phyloP scores from a whole-genome alignment of 2,888 invertebrate genomes.

The Uloborus plumipes region DNA sequence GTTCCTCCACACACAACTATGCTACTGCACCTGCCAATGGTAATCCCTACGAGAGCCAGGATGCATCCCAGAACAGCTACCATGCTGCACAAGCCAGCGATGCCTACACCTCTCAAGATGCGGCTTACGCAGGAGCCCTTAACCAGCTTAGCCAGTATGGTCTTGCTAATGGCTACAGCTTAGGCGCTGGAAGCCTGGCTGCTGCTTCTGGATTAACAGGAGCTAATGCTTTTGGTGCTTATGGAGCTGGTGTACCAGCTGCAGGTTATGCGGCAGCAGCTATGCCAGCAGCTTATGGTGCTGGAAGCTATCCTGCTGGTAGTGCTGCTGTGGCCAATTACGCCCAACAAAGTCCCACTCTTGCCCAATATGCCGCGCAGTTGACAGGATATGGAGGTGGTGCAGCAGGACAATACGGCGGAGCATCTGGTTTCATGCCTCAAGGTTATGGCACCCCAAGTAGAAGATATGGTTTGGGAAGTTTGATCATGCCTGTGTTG shows the following conservation, averaged over 20 bases:
- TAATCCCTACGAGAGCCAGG: slow-evolving; percentile 51
- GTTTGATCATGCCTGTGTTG: slow-evolving; percentile 67
- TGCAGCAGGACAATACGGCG: slow-evolving; percentile 4
- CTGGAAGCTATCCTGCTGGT: slow-evolving; percentile 53
- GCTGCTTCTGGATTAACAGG: slow-evolving; percentile 8
- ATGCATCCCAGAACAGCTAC: slow-evolving; percentile 37
- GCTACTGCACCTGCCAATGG: slow-evolving; percentile 50
- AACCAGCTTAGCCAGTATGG: slow-evolving; percentile 58
- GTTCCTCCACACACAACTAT: slow-evolving; percentile 65
- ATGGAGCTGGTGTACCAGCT: slow-evolving; percentile 24
- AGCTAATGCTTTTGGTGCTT: slow-evolving; percentile 37
- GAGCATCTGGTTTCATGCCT: slow-evolving; percentile 21
- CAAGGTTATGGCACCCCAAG: slow-evolving; percentile 59
- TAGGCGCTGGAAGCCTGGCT: slow-evolving; percentile 27
- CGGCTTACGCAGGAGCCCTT: slow-evolving; percentile 47
- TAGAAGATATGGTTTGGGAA: slow-evolving; percentile 66
- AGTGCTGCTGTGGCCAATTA: slow-evolving; percentile 54
- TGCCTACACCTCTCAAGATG: slow-evolving; percentile 42
- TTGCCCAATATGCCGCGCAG: slow-evolving; percentile 61
- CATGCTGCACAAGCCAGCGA: slow-evolving; percentile 44
- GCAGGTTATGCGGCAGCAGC: slow-evolving; percentile 44
- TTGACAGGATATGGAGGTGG: slow-evolving; percentile 47
- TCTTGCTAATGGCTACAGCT: slow-evolving; percentile 50
- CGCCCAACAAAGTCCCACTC: slow-evolving; percentile 49
- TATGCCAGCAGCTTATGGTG: slow-evolving; percentile 37